A percentile compares a stretch with the other conserved stretches of the same genome.
phyloP scores from a whole-genome alignment of 2,888 invertebrate species.

The Cephus runcator region DNA sequence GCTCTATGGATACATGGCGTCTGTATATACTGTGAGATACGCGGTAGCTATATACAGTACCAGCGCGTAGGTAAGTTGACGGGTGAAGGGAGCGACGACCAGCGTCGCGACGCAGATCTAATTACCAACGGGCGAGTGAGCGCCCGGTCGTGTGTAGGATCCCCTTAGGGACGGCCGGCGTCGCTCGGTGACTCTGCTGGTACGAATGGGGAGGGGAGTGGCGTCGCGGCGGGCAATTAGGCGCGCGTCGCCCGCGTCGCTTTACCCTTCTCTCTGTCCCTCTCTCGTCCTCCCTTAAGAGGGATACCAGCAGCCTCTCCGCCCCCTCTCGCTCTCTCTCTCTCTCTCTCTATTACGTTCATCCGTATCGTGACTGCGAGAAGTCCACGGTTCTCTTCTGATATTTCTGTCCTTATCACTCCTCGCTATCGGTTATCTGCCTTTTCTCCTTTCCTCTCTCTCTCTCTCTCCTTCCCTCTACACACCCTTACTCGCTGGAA shows the following conservation, averaged over 20 bases:
- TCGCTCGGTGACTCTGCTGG: conserved; percentile 8
- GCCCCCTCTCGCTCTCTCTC: conserved; percentile 11
- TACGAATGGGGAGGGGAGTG: conserved; percentile 16
- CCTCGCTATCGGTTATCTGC: neutral
- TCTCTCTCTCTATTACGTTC: conserved; percentile 16
- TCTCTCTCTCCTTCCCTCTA: neutral
- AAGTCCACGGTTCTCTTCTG: neutral
- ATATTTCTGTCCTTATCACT: neutral
- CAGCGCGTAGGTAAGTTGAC: conserved; percentile 37
- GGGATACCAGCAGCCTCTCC: conserved; percentile 16
- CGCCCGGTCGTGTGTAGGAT: conserved; percentile 38
- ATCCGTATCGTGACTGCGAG: neutral
- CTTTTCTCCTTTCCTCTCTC: neutral
- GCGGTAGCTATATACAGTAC: neutral
- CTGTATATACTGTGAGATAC: neutral
- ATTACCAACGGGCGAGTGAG: conserved; percentile 55
- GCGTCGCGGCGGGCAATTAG: conserved; percentile 51
- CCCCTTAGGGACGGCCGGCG: conserved; percentile 21
- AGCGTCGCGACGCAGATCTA: conserved; percentile 50
- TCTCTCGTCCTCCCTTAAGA: conserved; percentile 8
- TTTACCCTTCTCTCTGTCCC: conserved; percentile 19
- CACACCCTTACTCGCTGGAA: neutral
- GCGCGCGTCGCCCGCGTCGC: conserved; percentile 37
- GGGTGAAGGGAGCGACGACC: conserved; percentile 44
- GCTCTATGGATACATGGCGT: neutral